Evolutionary conservation across 2,797 vertebrate species (phyloP), one percentile per base, ranked within the genome.

Genomic region (Chrysocyon brachyurus): DNA sequence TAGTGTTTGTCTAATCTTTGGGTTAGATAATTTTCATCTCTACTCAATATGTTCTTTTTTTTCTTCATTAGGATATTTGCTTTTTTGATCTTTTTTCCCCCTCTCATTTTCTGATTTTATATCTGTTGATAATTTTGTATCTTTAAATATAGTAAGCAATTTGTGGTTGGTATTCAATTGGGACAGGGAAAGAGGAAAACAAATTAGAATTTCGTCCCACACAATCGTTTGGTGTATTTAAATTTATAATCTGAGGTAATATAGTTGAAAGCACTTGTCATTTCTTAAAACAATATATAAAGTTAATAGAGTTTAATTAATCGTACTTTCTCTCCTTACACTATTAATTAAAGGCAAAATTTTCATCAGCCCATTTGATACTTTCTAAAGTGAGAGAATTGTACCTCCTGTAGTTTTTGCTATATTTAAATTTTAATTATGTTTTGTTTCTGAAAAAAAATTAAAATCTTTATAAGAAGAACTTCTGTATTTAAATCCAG

Each of bases 231-330:
- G 15, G 17, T 22, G 0, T 68, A 64, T 89, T 88, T 46, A 73
- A 64, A 94, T 57, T 78, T 81, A 84, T 31, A 70, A 78, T 90
- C 31, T 92, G 77, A 90, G 49, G 33, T n/a, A 56, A 72, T 82
- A 28, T 36, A 16, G 54, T 83, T 87, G 22, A 90, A 89, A 94
- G 63, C 11, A 40, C 26, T 87, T 92, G 16, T 10, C 7, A 88
- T 89, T 96, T 92, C n/a, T 93, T 40, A 59, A 86, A 87, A 73
- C 8, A 77, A 16, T 83, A 33, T n/a, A 28, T 57, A 56, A 68
- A 87, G 33, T 24, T 21, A 75, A 33, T 24, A 70, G 4, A 90
- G 6, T 82, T 91, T n/a, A 82, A 90, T 96, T 78, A 4, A 61
- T 3, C 14, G 40, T 3, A 40, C 11, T 61, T 94, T 77, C 15